A percentile compares a stretch with the other conserved stretches of the same genome.
These are phyloP conservation scores for Bradypodion pumilum DNA, from an alignment of 2,797 vertebrate genomes.

Conservation along the genomic window DNA sequence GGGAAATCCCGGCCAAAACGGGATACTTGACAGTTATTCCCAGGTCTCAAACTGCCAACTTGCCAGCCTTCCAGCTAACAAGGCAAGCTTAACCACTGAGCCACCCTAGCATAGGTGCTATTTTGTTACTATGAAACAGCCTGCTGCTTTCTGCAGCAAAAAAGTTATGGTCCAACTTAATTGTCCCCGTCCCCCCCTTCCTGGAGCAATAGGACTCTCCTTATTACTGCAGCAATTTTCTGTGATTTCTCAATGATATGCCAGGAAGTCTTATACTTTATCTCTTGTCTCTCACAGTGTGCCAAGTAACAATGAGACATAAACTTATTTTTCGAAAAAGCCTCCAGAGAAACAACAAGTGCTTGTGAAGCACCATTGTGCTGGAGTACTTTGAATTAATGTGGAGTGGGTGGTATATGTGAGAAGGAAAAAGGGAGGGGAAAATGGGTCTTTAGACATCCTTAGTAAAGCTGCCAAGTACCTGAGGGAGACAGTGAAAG, in stretches of 20 bases:
- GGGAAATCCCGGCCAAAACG: no score
- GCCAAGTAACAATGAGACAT: neutral
- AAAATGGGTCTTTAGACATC: neutral
- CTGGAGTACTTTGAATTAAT: conserved; percentile 14
- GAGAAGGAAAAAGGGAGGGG: neutral
- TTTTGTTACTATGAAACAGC: neutral
- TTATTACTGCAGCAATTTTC: conserved; percentile 6
- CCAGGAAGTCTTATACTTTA: neutral
- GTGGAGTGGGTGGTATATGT: neutral
- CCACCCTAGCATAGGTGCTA: neutral
- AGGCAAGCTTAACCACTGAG: no score
- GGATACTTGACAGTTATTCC: no score
- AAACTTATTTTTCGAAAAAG: neutral
- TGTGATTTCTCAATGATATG: conserved; percentile 1
- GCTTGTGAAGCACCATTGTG: conserved; percentile 12
- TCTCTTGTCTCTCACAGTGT: conserved; percentile 6
- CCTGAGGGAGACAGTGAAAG: neutral
- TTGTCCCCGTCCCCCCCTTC: no score
- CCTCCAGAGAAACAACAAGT: neutral
- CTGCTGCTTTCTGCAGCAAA: neutral
- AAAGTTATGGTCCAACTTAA: neutral
- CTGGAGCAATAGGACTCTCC: neutral
- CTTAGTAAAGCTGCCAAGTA: neutral
- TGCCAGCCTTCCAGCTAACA: no score
- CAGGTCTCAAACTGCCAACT: no score